A percentile compares a stretch with the other conserved stretches of the same genome.
These are phyloP conservation scores for Aphis craccivora DNA, from an alignment of 1,140 invertebrate species.

Conservation along the genomic window DNA sequence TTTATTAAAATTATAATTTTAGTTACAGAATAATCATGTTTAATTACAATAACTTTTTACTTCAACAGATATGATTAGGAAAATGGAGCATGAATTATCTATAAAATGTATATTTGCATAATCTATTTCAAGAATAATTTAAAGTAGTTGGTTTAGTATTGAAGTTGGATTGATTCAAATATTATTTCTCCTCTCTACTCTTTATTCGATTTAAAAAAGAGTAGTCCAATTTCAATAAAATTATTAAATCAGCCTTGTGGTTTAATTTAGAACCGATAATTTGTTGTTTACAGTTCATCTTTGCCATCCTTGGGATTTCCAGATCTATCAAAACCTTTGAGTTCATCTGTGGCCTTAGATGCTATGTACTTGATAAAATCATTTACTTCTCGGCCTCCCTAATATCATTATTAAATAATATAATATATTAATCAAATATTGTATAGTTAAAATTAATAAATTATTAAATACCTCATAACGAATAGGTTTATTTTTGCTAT, in stretches of 20 bases:
- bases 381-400: constrained; percentile 91
- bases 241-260: constrained; percentile 57
- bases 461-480: constrained; percentile 80
- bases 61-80: constrained; percentile 9
- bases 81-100: constrained; percentile 32
- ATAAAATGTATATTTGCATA: constrained; percentile 25
- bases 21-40: constrained; percentile 45
- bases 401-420: constrained; percentile 62
- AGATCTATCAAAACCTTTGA: constrained; percentile 87
- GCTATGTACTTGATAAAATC: constrained; percentile 98
- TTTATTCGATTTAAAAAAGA: not conserved
- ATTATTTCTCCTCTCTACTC: not conserved
- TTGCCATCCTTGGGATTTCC: constrained; percentile 81
- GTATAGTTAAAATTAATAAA: constrained; percentile 21
- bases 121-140: constrained; percentile 26
- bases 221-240: constrained; percentile 44
- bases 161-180: constrained; percentile 7
- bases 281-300: constrained; percentile 75
- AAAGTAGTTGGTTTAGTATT: constrained; percentile 16
- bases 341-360: constrained; percentile 86
- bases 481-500: constrained; percentile 80
- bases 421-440: constrained; percentile 2
- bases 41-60: not conserved
- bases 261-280: constrained; percentile 47
- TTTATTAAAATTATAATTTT: constrained; percentile 53